Conservation (phyloP, 2,797 vertebrate genomes). For the Enteromius unitaeniatus region DNA sequence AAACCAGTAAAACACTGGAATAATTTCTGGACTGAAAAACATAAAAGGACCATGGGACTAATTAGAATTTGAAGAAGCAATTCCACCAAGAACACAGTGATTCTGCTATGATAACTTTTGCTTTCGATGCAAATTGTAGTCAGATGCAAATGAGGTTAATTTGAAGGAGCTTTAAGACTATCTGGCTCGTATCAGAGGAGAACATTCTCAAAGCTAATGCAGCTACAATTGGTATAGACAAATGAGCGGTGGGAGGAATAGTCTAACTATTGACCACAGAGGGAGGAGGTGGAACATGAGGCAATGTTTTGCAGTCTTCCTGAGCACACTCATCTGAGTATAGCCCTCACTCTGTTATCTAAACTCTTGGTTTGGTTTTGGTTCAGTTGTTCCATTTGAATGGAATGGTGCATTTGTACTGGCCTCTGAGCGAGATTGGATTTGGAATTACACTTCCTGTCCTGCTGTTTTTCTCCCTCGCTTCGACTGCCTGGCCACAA, state of each 20-base stretch:
- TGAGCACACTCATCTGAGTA: constrained; percentile 5
- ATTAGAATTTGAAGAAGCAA: constrained; percentile 14
- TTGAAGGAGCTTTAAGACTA: constrained; percentile 8
- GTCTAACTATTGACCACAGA: constrained; percentile 3
- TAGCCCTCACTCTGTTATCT: constrained; percentile 34
- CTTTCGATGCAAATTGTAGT: constrained; percentile 20
- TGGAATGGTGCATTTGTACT: constrained; percentile 55
- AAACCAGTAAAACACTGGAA: background rate
- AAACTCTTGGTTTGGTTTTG: constrained; percentile 48
- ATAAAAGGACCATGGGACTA: background rate
- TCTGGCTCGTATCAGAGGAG: background rate
- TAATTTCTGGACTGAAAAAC: background rate
- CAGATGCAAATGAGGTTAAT: constrained; percentile 1
- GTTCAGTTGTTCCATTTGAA: constrained; percentile 60
- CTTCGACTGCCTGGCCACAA: constrained; percentile 10
- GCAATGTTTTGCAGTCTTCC: constrained; percentile 16
- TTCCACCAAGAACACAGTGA: background rate
- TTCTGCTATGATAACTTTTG: background rate
- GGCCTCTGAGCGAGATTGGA: constrained; percentile 54
- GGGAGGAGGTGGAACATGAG: constrained; percentile 11
- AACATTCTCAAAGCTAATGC: background rate
- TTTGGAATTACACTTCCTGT: constrained; percentile 59
- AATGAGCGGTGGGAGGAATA: background rate
- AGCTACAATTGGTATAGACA: constrained; percentile 1
- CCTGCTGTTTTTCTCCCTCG: constrained; percentile 35